Conservation (phyloP, 1,140 invertebrate genomes). For the Drosophila micromelanica region DNA sequence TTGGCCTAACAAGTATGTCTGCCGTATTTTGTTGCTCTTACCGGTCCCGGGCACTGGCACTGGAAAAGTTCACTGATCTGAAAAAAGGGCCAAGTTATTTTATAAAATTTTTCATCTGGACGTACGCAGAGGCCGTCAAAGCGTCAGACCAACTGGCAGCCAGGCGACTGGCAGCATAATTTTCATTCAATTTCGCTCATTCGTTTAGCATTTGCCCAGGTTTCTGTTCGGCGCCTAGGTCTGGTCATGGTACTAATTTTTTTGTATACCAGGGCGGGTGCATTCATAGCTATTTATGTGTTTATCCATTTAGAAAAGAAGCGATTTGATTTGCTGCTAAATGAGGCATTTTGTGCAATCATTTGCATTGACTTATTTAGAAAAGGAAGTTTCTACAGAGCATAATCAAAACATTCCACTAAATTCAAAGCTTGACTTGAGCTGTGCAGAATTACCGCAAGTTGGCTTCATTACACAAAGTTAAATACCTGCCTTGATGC, state of each 20-base stretch:
- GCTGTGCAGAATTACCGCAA: background rate
- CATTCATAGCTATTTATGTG: constrained; percentile 79
- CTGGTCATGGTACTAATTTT: background rate
- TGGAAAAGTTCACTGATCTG: constrained; percentile 76
- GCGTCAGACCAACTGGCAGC: constrained; percentile 18
- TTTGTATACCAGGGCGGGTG: constrained; percentile 33
- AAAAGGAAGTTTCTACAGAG: background rate
- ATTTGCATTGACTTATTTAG: constrained; percentile 68
- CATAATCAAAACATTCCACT: constrained; percentile 4
- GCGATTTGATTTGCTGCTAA: constrained; percentile 76
- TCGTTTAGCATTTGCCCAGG: constrained; percentile 60
- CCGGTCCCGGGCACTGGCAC: constrained; percentile 13
- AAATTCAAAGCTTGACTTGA: background rate
- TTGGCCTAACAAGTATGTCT: constrained; percentile 63
- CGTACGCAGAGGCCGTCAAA: background rate
- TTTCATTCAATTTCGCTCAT: constrained; percentile 80
- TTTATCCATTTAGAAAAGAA: constrained; percentile 78
- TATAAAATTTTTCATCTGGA: constrained; percentile 66
- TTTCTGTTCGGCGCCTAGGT: background rate
- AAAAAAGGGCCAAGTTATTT: constrained; percentile 79
- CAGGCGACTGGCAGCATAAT: constrained; percentile 73
- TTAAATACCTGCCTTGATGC: background rate
- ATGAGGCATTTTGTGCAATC: constrained; percentile 78
- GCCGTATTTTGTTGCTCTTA: constrained; percentile 18
- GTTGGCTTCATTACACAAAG: constrained; percentile 36